Percentiles rank a stretch among this genome's conserved stretches.
These are phyloP conservation scores for Eupithecia tripunctaria DNA, from an alignment of 2,888 invertebrate species.

Conservation along the genomic window DNA sequence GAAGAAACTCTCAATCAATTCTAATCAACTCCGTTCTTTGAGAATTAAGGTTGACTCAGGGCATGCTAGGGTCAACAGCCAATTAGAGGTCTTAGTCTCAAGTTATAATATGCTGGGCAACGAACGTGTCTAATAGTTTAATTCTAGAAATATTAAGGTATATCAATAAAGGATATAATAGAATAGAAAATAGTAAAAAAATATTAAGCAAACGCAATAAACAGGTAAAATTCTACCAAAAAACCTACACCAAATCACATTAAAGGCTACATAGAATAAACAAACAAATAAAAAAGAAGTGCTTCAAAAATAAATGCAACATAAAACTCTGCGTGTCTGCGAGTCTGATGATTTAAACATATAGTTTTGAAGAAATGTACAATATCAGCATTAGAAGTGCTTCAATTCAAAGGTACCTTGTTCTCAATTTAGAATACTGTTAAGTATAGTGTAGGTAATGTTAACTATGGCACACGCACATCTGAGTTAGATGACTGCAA, in stretches of 20 bases:
- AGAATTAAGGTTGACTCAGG: slow-evolving; percentile 68
- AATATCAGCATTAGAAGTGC: background rate
- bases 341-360: no score
- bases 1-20: slow-evolving; percentile 57
- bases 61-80: slow-evolving; percentile 65
- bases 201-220: no score
- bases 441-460: background rate
- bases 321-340: no score
- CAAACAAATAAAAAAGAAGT: no score
- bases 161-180: background rate
- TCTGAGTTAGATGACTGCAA: slow-evolving; percentile 18
- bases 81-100: slow-evolving; percentile 56
- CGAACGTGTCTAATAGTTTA: background rate
- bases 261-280: no score
- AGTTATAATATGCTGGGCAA: slow-evolving; percentile 41
- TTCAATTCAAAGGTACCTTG: background rate
- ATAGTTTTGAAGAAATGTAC: background rate
- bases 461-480: background rate
- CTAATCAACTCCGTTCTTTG: slow-evolving; percentile 57
- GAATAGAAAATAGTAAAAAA: no score
- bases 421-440: background rate
- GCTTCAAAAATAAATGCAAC: no score
- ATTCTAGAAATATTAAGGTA: background rate
- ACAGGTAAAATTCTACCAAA: no score
- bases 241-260: no score